These are phyloP conservation scores for Eupithecia exiguata DNA, from an alignment of 2,888 invertebrate species.

Conservation along the genomic window DNA sequence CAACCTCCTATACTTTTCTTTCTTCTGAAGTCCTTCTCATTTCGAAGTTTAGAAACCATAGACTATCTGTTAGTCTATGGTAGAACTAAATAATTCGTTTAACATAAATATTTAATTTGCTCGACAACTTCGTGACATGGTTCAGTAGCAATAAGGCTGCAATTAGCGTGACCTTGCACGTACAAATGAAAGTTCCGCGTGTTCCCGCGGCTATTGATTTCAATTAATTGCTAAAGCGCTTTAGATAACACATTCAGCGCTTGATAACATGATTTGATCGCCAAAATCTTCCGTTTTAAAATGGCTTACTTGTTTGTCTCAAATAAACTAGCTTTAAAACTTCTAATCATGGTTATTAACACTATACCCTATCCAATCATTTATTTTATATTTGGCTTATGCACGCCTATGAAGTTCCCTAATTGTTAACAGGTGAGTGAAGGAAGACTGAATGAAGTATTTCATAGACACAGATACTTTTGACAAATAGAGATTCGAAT, in stretches of 20 bases:
- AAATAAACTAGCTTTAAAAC: not conserved
- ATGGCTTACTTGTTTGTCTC: not conserved
- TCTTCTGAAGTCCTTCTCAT: conserved; percentile 15
- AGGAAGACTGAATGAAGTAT: too few species aligned
- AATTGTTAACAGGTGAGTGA: too few species aligned
- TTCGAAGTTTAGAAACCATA: too few species aligned
- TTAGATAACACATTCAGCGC: not conserved
- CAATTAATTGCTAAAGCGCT: conserved; percentile 12
- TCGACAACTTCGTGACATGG: conserved; percentile 22
- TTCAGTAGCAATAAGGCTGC: conserved; percentile 20
- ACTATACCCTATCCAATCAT: too few species aligned
- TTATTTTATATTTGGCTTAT: too few species aligned
- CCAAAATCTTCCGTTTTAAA: not conserved
- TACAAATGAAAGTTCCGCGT: conserved; percentile 26
- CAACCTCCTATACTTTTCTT: not conserved
- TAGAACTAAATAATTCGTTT: conserved; percentile 18
- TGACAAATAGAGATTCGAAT: too few species aligned
- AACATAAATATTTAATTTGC: conserved; percentile 25
- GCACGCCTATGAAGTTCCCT: too few species aligned
- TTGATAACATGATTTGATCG: conserved; percentile 1
- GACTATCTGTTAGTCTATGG: too few species aligned
- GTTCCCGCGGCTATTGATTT: conserved; percentile 24
- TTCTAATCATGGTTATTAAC: too few species aligned
- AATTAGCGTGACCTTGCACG: conserved; percentile 37
- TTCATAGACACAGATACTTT: too few species aligned